phyloP scores from a whole-genome alignment of 2,888 invertebrate genomes.

The Autographa gamma region DNA sequence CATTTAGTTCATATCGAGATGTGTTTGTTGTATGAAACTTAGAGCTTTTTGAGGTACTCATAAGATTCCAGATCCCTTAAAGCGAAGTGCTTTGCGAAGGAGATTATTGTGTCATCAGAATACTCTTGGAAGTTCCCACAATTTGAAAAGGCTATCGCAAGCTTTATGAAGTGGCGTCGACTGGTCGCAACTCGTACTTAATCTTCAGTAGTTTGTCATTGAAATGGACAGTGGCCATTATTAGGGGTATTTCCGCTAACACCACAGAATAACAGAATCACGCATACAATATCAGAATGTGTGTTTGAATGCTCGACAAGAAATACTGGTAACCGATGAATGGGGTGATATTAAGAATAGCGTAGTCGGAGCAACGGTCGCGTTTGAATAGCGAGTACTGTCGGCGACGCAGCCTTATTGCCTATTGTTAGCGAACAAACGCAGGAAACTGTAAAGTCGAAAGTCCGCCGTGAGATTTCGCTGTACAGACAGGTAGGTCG shows the following conservation, averaged over 20 bases:
- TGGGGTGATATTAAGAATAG: slow-evolving; percentile 74
- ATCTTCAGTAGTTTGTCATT: slow-evolving; percentile 41
- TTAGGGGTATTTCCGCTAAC: slow-evolving; percentile 53
- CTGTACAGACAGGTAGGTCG: slow-evolving; percentile 84
- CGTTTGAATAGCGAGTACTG: slow-evolving; percentile 80
- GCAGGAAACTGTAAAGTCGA: slow-evolving; percentile 87
- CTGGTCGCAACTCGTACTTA: slow-evolving; percentile 32
- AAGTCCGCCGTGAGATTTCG: slow-evolving; percentile 84
- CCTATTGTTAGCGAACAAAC: slow-evolving; percentile 86
- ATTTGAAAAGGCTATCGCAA: slow-evolving; percentile 22
- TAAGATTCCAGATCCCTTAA: not conserved
- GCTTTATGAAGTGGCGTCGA: slow-evolving; percentile 26
- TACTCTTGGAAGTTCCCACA: slow-evolving; percentile 17
- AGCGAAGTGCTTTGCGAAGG: not conserved
- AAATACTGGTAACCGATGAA: slow-evolving; percentile 64
- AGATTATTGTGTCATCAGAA: not conserved
- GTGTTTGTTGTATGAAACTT: too few species aligned
- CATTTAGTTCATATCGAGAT: too few species aligned
- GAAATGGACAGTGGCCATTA: slow-evolving; percentile 52
- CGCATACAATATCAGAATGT: slow-evolving; percentile 45
- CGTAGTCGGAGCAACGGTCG: slow-evolving; percentile 67
- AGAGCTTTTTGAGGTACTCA: too few species aligned
- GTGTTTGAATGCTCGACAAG: slow-evolving; percentile 27
- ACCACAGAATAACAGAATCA: slow-evolving; percentile 37
- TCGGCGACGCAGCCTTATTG: slow-evolving; percentile 79